Conservation (phyloP, 2,888 invertebrate species). For the Napeogenes sylphis region DNA sequence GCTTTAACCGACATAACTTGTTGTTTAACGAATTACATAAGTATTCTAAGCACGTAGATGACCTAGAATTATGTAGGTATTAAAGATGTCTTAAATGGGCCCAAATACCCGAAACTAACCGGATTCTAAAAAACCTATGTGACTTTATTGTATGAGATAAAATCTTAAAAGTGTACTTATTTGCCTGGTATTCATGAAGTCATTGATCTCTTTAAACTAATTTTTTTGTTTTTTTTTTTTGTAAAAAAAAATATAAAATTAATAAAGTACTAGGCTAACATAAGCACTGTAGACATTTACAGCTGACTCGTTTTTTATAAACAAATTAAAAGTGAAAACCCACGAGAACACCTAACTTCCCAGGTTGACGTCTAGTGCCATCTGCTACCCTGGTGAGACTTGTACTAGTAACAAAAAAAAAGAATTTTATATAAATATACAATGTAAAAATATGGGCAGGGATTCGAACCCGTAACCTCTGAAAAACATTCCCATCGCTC, state of each 20-base stretch:
- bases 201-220: neutral
- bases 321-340: conserved; percentile 24
- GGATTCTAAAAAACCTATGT: conserved; percentile 23
- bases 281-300: neutral
- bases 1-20: conserved; percentile 26
- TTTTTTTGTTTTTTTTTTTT: neutral
- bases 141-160: conserved; percentile 24
- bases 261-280: neutral
- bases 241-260: neutral
- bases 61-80: conserved; percentile 33
- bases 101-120: conserved; percentile 30
- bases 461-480: no score
- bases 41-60: conserved; percentile 34
- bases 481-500: neutral
- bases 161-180: conserved; percentile 13
- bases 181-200: neutral
- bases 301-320: neutral
- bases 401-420: neutral
- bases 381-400: conserved; percentile 10
- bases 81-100: conserved; percentile 26
- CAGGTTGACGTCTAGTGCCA: conserved; percentile 18
- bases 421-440: no score
- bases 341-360: conserved; percentile 12
- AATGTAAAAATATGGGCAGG: no score
- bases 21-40: conserved; percentile 28